These are phyloP conservation scores for Trimorus sp. DNA, from an alignment of 2,888 invertebrate genomes.

Conservation along the genomic window DNA sequence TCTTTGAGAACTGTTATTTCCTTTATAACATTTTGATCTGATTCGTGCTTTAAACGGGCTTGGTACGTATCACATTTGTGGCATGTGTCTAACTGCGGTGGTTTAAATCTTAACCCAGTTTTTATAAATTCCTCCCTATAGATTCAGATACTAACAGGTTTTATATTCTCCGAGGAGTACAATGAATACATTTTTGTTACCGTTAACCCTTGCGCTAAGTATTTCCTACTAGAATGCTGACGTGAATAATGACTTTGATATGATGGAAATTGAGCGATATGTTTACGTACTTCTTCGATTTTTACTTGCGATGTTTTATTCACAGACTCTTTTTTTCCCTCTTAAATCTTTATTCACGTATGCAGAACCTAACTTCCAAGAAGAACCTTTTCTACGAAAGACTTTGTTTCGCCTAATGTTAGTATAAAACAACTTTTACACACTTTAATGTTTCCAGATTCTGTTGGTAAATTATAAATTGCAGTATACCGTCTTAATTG, in stretches of 20 bases:
- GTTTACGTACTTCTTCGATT: background rate
- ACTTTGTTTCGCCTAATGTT: constrained; percentile 7
- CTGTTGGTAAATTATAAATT: too few relatives aligned
- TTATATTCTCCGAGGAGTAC: constrained; percentile 2
- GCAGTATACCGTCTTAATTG: too few relatives aligned
- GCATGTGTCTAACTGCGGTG: constrained; percentile 57
- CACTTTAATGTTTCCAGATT: too few relatives aligned
- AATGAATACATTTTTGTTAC: constrained; percentile 22
- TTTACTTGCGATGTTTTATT: background rate
- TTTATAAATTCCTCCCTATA: constrained; percentile 48
- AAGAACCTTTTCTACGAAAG: background rate
- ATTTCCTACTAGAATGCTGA: constrained; percentile 25
- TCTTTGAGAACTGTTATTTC: constrained; percentile 9
- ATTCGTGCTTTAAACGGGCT: constrained; percentile 20
- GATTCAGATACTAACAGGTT: constrained; percentile 32
- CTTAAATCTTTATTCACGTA: background rate
- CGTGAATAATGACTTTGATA: constrained; percentile 48
- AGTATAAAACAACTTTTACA: constrained; percentile 12
- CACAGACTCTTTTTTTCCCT: background rate
- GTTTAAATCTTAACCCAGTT: constrained; percentile 59
- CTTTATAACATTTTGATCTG: background rate
- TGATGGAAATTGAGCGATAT: constrained; percentile 15
- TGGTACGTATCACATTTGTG: constrained; percentile 19
- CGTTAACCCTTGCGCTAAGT: constrained; percentile 24
- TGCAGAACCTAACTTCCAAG: background rate